Base-by-base conservation (phyloP, 1,140 invertebrate species). In the Lepidostoma basale region DNA sequence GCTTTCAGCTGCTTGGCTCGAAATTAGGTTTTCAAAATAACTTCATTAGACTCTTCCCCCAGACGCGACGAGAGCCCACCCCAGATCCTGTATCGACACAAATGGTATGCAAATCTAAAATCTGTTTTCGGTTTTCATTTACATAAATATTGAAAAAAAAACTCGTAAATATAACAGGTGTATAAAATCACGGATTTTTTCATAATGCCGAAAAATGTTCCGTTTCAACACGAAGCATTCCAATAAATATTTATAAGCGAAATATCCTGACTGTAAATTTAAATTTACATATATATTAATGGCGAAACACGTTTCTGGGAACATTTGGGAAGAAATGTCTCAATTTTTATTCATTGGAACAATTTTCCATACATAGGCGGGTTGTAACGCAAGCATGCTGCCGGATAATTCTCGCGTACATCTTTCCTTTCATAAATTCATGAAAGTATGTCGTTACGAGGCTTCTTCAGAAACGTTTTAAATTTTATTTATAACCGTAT, bases 271-370 rank as follows among this genome's bases (percentile, higher is more conserved):
- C 49, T 71, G 69, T 68, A 71, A 68, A 71, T 67, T 67, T 36
- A 33, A 71, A 71, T 71, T 71, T 71, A 71, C 69, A 71, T 71
- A 68, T 71, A 71, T 71, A 71, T 71, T 71, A 71, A 71, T 71
- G 69, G 69, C 62, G 33, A 23, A 66, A 71, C 69, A 68, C 69
- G 69, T 68, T 60, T 47, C 62, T 52, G 49, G 5, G 56, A 56
- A 25, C 45, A 40, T 60, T 65, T 45, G 36, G 28, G 12, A 58
- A 67, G 69, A 68, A 68, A 71, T 52, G 69, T 64, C 65, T 68
- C 69, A 71, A 71, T 68, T 71, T 68, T 71, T 71, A 71, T 71
- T 71, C 65, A 71, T 71, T 71, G 47, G 47, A 65, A 52, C 42
- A 33, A 1, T 23, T 47, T 10, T 47, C 18, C 44, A 12, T 47